Conservation (phyloP, 64 coral and sea anemone species). For the Montipora capricornis region DNA sequence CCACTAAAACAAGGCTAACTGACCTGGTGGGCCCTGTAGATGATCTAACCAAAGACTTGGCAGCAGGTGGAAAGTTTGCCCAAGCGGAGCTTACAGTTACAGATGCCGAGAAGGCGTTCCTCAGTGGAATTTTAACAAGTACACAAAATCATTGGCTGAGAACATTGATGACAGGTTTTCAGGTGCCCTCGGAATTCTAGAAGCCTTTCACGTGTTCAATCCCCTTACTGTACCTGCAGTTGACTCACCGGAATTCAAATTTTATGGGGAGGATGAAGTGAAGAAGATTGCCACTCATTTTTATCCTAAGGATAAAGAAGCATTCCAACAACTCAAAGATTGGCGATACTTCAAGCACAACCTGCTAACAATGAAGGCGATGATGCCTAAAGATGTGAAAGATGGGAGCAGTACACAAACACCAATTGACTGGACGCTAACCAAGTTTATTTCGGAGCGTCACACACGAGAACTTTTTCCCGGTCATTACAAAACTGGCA, state of each 20-base stretch:
- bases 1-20: neutral
- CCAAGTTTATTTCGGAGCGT: slow-evolving; percentile 23
- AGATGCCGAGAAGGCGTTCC: neutral
- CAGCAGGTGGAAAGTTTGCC: no score
- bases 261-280: neutral
- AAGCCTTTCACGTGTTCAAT: no score
- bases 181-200: no score
- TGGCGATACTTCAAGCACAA: slow-evolving; percentile 38
- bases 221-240: no score
- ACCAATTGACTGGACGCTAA: slow-evolving; percentile 49
- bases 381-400: slow-evolving; percentile 47
- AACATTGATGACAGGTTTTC: no score
- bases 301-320: neutral
- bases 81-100: no score
- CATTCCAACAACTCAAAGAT: neutral
- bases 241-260: no score
- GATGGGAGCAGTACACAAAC: slow-evolving; percentile 26
- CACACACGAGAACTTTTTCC: slow-evolving; percentile 37
- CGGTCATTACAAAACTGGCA: slow-evolving; percentile 27
- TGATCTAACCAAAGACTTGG: neutral
- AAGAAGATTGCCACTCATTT: no score
- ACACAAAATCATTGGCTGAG: neutral
- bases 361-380: slow-evolving; percentile 40
- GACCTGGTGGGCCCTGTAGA: neutral
- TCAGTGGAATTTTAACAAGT: slow-evolving; percentile 42